phyloP scores from a whole-genome alignment of 1,140 invertebrate genomes.

The Drosophila nannoptera region DNA sequence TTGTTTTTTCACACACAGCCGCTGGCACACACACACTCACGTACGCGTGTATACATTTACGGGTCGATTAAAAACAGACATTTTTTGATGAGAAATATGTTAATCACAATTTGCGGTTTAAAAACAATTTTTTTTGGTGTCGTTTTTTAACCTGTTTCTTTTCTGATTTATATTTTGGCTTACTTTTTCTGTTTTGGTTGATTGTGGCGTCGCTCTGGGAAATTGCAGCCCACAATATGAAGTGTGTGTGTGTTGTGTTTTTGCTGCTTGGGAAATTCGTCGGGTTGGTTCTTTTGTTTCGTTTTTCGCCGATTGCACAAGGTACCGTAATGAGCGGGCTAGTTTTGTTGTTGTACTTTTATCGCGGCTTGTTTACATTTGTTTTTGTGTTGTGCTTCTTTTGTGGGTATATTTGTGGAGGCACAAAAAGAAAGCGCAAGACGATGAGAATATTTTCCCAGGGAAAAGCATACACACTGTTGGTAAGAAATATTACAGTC shows the following conservation, averaged over 20 bases:
- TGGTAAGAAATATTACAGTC: constrained; percentile 25
- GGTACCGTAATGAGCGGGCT: constrained; percentile 12
- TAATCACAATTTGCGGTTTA: constrained; percentile 63
- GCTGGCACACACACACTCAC: constrained; percentile 20
- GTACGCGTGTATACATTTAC: too few relatives aligned
- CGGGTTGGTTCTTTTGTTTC: constrained; percentile 19
- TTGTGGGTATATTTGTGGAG: constrained; percentile 10
- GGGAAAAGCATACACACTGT: constrained; percentile 47
- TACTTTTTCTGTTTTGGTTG: constrained; percentile 39
- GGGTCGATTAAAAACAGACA: constrained; percentile 58
- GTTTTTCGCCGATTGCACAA: constrained; percentile 53
- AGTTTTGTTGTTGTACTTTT: constrained; percentile 12
- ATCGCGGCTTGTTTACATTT: constrained; percentile 57
- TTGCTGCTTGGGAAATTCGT: constrained; percentile 33
- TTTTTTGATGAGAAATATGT: constrained; percentile 74
- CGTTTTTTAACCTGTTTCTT: constrained; percentile 67
- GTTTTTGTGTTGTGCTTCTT: constrained; percentile 39
- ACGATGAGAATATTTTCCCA: constrained; percentile 70
- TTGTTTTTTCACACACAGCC: constrained; percentile 47
- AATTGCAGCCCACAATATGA: constrained; percentile 56
- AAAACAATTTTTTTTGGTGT: constrained; percentile 29
- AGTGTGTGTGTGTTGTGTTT: constrained; percentile 19
- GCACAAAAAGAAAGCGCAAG: constrained; percentile 69
- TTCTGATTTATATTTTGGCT: constrained; percentile 73
- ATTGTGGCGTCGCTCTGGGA: constrained; percentile 25